Percentiles rank a stretch among this genome's conserved stretches.
phyloP scores from a whole-genome alignment of 1,140 invertebrate species.

The Hylaeus volcanicus region DNA sequence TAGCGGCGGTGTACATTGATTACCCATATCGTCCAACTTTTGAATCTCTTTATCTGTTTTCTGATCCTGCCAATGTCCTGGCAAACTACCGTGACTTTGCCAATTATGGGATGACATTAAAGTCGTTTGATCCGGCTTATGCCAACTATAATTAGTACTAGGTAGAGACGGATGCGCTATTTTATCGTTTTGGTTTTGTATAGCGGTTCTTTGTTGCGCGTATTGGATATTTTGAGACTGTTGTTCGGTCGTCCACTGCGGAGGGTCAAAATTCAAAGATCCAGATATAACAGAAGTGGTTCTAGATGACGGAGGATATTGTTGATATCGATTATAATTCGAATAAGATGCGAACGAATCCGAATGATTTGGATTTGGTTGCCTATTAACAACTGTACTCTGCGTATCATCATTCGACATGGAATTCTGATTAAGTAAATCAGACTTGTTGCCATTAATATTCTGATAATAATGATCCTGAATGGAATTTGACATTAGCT shows the following conservation, averaged over 20 bases:
- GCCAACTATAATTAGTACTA: constrained; percentile 72
- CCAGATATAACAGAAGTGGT: constrained; percentile 58
- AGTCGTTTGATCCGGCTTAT: constrained; percentile 43
- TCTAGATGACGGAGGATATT: constrained; percentile 58
- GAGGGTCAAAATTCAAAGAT: constrained; percentile 52
- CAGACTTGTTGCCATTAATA: constrained; percentile 71
- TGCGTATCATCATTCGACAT: constrained; percentile 53
- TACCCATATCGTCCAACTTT: constrained; percentile 44
- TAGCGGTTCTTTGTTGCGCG: constrained; percentile 31
- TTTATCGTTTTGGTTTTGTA: constrained; percentile 54
- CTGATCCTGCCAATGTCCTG: constrained; percentile 67
- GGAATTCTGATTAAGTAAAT: constrained; percentile 54
- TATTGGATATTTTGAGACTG: constrained; percentile 38
- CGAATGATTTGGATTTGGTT: constrained; percentile 62
- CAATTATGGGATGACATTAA: constrained; percentile 56
- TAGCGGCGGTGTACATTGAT: constrained; percentile 25
- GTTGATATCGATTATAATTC: constrained; percentile 71
- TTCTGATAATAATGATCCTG: constrained; percentile 75
- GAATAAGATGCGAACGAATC: constrained; percentile 66
- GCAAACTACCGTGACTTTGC: constrained; percentile 64
- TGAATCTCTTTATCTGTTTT: constrained; percentile 53
- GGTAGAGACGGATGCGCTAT: constrained; percentile 23
- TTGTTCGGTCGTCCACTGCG: constrained; percentile 63
- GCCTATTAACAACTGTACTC: constrained; percentile 48
- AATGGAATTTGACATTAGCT: constrained; percentile 49